Conservation (phyloP, 2,888 invertebrate genomes). For the Scaptomyza caliginosa region DNA sequence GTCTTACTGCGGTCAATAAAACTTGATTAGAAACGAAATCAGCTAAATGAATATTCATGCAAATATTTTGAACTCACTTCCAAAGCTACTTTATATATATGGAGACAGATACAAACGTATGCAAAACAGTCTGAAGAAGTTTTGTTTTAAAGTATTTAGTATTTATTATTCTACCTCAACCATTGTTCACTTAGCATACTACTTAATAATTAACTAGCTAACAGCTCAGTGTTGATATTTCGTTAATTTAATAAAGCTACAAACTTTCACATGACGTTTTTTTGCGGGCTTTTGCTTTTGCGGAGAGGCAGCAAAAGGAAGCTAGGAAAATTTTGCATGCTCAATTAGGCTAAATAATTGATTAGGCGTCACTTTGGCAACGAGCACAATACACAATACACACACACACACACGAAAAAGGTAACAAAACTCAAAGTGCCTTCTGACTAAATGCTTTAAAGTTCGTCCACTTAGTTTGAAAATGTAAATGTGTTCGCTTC, state of each 20-base stretch:
- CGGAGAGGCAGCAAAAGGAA: neutral
- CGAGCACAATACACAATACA: neutral
- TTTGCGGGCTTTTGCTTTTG: neutral
- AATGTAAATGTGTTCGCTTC: conserved; percentile 30
- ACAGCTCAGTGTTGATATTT: conserved; percentile 6
- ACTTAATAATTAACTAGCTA: conserved; percentile 26
- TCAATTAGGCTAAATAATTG: conserved; percentile 50
- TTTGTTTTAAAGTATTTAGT: no score
- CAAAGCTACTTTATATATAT: neutral
- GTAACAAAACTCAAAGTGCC: conserved; percentile 23
- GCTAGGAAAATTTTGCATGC: conserved; percentile 27
- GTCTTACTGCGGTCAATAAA: neutral
- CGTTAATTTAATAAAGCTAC: conserved; percentile 35
- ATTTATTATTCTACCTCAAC: neutral
- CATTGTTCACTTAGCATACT: neutral
- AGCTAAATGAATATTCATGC: no score
- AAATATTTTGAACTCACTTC: neutral
- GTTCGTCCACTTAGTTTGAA: conserved; percentile 25
- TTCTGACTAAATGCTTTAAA: conserved; percentile 33
- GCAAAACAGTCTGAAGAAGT: no score
- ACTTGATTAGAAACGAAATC: neutral
- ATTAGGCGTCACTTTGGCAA: conserved; percentile 38
- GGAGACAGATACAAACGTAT: neutral
- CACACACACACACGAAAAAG: neutral
- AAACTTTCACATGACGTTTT: conserved; percentile 3